These are phyloP conservation scores for Pleuronectes platessa DNA, from an alignment of 2,113 vertebrate species.

Conservation along the genomic window DNA sequence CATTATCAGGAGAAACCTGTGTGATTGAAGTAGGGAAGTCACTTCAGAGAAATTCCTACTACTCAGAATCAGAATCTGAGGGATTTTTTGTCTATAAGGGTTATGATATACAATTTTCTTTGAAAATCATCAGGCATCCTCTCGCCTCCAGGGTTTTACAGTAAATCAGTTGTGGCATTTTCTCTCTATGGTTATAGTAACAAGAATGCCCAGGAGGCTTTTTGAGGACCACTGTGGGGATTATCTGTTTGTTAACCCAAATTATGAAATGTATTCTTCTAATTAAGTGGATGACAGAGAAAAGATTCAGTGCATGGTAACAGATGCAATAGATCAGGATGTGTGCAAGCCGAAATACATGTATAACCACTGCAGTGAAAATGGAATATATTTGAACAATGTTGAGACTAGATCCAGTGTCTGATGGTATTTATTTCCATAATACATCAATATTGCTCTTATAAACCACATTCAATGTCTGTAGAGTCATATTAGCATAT, in stretches of 20 bases:
- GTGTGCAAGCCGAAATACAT: no score
- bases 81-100: background rate
- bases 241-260: slow-evolving; percentile 38
- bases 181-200: slow-evolving; percentile 20
- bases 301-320: background rate
- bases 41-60: background rate
- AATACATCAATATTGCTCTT: background rate
- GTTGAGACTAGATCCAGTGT: no score
- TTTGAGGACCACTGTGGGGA: slow-evolving; percentile 1
- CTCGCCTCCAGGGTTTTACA: background rate
- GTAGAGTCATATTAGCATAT: no score
- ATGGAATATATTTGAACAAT: no score
- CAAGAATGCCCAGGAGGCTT: background rate
- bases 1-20: background rate
- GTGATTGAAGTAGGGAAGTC: background rate
- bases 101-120: background rate
- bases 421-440: no score
- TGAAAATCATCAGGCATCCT: background rate
- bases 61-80: background rate
- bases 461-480: background rate
- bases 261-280: slow-evolving; percentile 54
- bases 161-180: slow-evolving; percentile 14
- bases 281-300: slow-evolving; percentile 31
- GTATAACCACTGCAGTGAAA: no score
- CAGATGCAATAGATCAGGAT: background rate